Evolutionary conservation across 2,797 vertebrate species (phyloP).

Genomic region (Philypnodon macrostomus): DNA sequence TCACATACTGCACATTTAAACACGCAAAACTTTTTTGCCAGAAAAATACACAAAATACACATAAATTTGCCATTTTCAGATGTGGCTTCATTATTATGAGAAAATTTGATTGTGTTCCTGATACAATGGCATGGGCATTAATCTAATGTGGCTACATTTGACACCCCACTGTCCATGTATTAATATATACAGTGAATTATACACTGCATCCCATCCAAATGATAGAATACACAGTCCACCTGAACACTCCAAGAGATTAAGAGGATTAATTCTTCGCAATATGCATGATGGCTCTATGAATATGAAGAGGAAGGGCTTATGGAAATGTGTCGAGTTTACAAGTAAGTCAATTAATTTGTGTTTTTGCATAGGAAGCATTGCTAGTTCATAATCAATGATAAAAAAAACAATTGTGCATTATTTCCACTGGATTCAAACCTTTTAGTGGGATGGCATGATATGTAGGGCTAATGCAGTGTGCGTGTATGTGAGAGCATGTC

Average conservation of each 20-base stretch:
- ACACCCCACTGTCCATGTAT: constrained; percentile 4
- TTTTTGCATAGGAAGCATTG: not conserved
- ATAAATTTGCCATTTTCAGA: no score
- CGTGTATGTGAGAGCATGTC: constrained; percentile 41
- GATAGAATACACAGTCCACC: constrained; percentile 40
- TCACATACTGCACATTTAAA: no score
- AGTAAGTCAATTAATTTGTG: no score
- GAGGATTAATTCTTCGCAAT: constrained; percentile 58
- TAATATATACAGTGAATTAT: constrained; percentile 10
- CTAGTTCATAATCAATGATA: constrained; percentile 35
- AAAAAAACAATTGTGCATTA: constrained; percentile 39
- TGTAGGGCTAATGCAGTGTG: constrained; percentile 22
- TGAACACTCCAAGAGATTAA: constrained; percentile 58
- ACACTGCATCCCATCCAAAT: constrained; percentile 29
- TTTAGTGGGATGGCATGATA: constrained; percentile 45
- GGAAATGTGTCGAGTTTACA: constrained; percentile 23
- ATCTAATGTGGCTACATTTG: constrained; percentile 29
- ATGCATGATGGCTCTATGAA: constrained; percentile 55
- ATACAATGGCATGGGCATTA: constrained; percentile 5
- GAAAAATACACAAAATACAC: no score
- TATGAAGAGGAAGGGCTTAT: constrained; percentile 38
- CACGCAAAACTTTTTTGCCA: no score
- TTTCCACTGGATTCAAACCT: constrained; percentile 51
- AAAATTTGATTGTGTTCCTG: not conserved
- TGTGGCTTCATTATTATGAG: no score